Conservation (phyloP, 2,113 vertebrate genomes). For the Synchiropus splendidus region DNA sequence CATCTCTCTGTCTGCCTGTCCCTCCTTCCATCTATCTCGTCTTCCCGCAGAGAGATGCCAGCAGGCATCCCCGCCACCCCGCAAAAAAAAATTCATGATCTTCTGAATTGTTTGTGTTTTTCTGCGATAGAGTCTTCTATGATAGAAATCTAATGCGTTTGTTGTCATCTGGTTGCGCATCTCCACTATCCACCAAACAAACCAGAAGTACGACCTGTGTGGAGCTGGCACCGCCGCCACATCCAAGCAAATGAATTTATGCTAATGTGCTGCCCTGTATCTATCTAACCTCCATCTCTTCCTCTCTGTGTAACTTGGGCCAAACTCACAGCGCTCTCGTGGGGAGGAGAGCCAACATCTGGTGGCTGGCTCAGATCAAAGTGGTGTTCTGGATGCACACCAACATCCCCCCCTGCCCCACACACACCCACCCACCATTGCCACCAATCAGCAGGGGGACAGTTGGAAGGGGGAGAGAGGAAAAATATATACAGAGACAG, state of each 20-base stretch:
- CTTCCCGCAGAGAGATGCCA: no score
- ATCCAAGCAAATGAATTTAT: slow-evolving; percentile 48
- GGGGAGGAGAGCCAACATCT: slow-evolving; percentile 60
- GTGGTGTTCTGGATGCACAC: slow-evolving; percentile 53
- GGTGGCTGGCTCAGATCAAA: slow-evolving; percentile 61
- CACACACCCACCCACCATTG: slow-evolving; percentile 7
- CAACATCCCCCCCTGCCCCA: slow-evolving; percentile 20
- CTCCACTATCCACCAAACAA: slow-evolving; percentile 37
- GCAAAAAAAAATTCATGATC: no score
- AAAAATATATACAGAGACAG: slow-evolving; percentile 5
- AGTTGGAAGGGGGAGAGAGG: slow-evolving; percentile 27
- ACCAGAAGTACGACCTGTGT: slow-evolving; percentile 36
- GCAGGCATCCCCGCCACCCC: no score
- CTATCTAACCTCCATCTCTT: slow-evolving; percentile 35
- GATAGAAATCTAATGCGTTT: neutral
- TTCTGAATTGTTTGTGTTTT: no score
- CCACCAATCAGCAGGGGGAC: slow-evolving; percentile 40
- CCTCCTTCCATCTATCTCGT: slow-evolving; percentile 26
- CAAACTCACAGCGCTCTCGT: slow-evolving; percentile 47
- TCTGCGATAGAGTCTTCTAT: neutral
- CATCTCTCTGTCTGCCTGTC: slow-evolving; percentile 10
- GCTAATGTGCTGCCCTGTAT: slow-evolving; percentile 37
- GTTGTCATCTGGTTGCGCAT: slow-evolving; percentile 6
- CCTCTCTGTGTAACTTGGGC: slow-evolving; percentile 26
- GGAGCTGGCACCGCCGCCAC: slow-evolving; percentile 6